Evolutionary conservation across 2,797 vertebrate genomes (phyloP), one percentile per base, ranked within the genome.

Genomic region (Rhabdomys pumilio): DNA sequence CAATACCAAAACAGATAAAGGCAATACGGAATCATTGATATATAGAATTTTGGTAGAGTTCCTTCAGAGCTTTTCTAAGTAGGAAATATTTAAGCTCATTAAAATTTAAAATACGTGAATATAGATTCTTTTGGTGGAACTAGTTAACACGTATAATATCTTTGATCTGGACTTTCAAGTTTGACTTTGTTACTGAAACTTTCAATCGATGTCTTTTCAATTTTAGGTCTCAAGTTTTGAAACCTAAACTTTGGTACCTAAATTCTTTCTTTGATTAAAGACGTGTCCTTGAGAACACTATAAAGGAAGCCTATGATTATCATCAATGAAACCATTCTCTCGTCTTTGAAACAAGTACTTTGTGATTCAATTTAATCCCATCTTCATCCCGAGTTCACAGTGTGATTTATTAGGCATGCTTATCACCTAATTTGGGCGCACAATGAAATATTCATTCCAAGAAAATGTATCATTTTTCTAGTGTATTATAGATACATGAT

Each of bases 131-230:
- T 86, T 57, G 47, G 1, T 90, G 77, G 17, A 19, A 75, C 31
- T 75, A 55, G 73, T 65, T 95, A 87, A 80, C 24, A 50, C 38
- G 14, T 41, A 47, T 44, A 77, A 93, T 55, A 53, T 89, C 82
- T 86, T 93, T 97, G 59, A 90, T 91, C 53, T 94, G 31, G 50
- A 63, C 22, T 92, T 87, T 63, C 77, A 92, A 86, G 41, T 47
- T 97, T 80, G 72, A 22, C 55, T 97, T 82, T 88, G 59, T 6
- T 80, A 29, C 81, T 81, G 72, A 88, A 88, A 90, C 34, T 87
- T 95, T 90, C 53, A 92, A 77, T n/a, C 82, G 41, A 6, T 47
- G 38, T 76, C 65, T 93, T 90, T 92, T 93, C 65, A 95, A 95
- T 34, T 91, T 93, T 59, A 57, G 31, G 29, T 57, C 41, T 95